Percentiles rank a stretch among this genome's conserved stretches.
phyloP scores from a whole-genome alignment of 2,888 invertebrate genomes.

The Molanna angustata region DNA sequence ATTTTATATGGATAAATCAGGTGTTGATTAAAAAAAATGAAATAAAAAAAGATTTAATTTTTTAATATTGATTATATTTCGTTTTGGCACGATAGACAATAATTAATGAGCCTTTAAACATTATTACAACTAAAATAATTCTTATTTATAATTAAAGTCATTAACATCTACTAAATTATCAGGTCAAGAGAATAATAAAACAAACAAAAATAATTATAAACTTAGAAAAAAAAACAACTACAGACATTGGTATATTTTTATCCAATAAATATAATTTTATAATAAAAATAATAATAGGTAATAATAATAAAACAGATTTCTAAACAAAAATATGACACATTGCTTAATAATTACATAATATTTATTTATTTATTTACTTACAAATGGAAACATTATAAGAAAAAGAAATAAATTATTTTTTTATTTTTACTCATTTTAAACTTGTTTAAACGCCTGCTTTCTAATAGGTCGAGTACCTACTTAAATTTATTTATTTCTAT shows the following conservation, averaged over 20 bases:
- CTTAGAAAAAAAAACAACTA: neutral
- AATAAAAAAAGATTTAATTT: conserved; percentile 21
- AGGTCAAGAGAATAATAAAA: conserved; percentile 26
- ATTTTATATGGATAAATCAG: no score
- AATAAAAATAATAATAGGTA: neutral
- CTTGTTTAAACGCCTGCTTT: no score
- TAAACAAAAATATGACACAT: conserved; percentile 4
- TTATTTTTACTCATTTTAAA: no score
- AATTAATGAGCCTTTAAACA: conserved; percentile 33
- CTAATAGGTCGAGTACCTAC: no score
- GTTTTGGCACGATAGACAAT: conserved; percentile 34
- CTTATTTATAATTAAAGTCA: no score
- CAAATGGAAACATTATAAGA: no score
- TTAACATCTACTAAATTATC: conserved; percentile 15
- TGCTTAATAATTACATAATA: no score
- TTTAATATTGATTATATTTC: conserved; percentile 33
- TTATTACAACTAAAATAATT: conserved; percentile 31
- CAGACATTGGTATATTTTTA: neutral
- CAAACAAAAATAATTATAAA: no score
- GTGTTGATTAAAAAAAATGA: no score
- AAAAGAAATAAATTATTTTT: no score
- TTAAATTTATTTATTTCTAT: no score
- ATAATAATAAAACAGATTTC: neutral
- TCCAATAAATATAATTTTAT: neutral
- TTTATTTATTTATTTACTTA: no score